phyloP scores from a whole-genome alignment of 2,113 vertebrate genomes.

The Pongo abelii region DNA sequence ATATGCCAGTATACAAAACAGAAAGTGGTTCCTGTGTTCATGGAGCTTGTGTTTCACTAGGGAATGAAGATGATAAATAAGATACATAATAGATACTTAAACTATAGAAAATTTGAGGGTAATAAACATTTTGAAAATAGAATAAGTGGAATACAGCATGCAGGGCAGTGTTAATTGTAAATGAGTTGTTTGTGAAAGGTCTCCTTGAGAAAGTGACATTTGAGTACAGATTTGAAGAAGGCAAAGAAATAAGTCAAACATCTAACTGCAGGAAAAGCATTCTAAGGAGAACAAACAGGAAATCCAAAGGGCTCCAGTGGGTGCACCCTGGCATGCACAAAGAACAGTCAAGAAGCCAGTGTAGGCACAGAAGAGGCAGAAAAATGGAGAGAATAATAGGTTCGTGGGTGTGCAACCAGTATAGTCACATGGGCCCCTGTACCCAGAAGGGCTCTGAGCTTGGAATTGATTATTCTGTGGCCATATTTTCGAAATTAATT shows the following conservation, averaged over 20 bases:
- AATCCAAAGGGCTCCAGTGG: no score
- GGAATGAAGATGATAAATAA: background rate
- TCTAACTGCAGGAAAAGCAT: background rate
- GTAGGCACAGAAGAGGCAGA: background rate
- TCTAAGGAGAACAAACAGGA: background rate
- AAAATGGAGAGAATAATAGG: no score
- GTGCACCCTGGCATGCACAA: background rate
- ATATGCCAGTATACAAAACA: background rate
- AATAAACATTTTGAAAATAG: background rate
- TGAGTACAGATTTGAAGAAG: background rate
- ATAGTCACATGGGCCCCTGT: background rate
- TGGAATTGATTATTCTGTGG: background rate
- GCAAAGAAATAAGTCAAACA: background rate
- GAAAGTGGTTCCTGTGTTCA: background rate
- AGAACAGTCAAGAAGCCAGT: background rate
- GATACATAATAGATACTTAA: background rate
- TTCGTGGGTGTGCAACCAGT: accelerated
- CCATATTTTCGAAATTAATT: background rate
- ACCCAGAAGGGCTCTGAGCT: background rate
- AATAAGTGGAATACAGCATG: background rate
- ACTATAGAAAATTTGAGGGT: background rate
- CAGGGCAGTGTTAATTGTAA: background rate
- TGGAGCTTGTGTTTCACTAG: background rate
- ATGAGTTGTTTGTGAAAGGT: background rate
- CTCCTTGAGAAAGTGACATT: background rate